A percentile compares a stretch with the other conserved stretches of the same genome.
Evolutionary conservation across 2,888 invertebrate species (phyloP).

Genomic region (Cephalotes varians): DNA sequence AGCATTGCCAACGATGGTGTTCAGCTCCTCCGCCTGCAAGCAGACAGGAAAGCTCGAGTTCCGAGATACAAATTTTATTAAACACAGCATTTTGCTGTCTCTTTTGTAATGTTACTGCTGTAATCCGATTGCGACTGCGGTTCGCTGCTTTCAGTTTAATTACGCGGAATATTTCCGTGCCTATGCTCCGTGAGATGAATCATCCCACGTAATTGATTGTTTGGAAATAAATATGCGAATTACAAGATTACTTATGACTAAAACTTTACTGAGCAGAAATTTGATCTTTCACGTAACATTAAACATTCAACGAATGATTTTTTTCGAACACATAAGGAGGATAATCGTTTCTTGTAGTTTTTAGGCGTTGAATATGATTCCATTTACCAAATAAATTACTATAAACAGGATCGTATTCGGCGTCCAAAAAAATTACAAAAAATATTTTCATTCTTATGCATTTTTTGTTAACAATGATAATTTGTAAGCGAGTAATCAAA

Average conservation of each 20-base stretch:
- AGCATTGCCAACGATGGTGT: constrained; percentile 95
- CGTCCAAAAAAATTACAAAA: background rate
- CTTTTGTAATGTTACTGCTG: background rate
- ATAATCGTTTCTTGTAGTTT: background rate
- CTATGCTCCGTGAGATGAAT: background rate
- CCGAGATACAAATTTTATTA: background rate
- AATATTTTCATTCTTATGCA: background rate
- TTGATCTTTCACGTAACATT: background rate
- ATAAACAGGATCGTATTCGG: background rate
- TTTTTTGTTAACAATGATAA: background rate
- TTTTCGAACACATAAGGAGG: background rate
- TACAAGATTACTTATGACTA: background rate
- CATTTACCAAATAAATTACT: background rate
- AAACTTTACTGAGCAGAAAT: background rate
- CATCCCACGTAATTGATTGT: background rate
- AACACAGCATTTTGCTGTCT: background rate
- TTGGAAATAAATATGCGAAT: background rate
- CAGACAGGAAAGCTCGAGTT: constrained; percentile 33
- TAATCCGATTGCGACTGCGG: background rate
- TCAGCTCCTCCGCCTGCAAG: constrained; percentile 94
- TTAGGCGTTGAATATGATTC: background rate
- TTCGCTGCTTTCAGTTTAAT: background rate
- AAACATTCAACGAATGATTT: background rate
- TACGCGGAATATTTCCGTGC: background rate
- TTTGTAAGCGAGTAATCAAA: background rate